Percentiles rank a stretch among this genome's conserved stretches.
Conservation (phyloP, 2,113 vertebrate genomes). For the Micromys minutus region DNA sequence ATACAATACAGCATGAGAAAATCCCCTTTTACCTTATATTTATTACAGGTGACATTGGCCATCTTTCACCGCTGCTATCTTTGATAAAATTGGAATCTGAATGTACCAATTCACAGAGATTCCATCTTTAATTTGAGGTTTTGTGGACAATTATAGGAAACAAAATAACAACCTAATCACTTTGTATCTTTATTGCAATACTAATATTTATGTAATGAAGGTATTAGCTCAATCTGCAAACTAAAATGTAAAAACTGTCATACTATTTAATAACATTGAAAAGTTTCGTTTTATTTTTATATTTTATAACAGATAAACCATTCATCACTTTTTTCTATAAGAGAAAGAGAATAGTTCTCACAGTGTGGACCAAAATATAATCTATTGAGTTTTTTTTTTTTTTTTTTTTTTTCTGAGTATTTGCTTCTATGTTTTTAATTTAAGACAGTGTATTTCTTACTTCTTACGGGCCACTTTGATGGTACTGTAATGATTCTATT, state of each 20-base stretch:
- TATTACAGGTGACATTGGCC: conserved; percentile 66
- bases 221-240: background rate
- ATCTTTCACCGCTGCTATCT: conserved; percentile 52
- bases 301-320: background rate
- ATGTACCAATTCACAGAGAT: background rate
- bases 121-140: background rate
- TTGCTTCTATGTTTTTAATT: background rate
- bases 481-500: background rate
- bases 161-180: background rate
- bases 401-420: background rate
- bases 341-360: background rate
- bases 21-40: conserved; percentile 24
- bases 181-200: background rate
- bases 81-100: background rate
- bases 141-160: background rate
- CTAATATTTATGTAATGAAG: background rate
- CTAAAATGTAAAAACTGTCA: background rate
- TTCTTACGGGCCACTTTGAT: background rate
- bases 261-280: background rate
- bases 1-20: conserved; percentile 61
- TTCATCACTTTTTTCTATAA: background rate
- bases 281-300: background rate
- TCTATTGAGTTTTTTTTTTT: too few relatives aligned
- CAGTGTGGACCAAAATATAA: background rate
- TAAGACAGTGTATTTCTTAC: background rate